Base-by-base conservation (phyloP, 2,888 invertebrate species). In the Eudasyphora cyanicolor region DNA sequence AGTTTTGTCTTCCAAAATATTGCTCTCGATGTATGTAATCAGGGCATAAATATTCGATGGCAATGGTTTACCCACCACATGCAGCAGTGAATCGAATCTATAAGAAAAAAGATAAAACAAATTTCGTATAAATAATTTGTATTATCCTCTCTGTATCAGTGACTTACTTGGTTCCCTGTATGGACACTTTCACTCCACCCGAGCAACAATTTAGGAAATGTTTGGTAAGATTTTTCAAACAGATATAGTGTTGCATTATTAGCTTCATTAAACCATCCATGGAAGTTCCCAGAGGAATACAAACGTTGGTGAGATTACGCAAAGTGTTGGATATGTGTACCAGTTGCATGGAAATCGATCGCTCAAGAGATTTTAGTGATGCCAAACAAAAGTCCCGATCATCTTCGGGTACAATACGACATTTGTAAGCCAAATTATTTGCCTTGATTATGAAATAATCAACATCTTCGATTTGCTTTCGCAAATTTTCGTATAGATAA, bases 241-340 rank as follows among this genome's bases (percentile, higher is more conserved):
- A 93, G 17, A 91, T 92, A 88, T 93, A 95, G 45, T 94, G 91
- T 76, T 92, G 92, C 54, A 93, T 93, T 14, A 94, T 88, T 82
- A 94, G 93, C 86, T 93, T 94, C 71, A 95, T 93, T 3, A 94
- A 89, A 2, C 91, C 90, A 86, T 95, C 95, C 82, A 93, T 93
- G 49, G 92, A 91, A 35, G 89, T 88, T 0, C 94, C 94, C n/a
- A 94, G 89, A 0, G 93, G 93, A 24, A 94, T 90, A 32, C 92
- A 91, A 7, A 93, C 91, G 82, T 93, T 93, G 14, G 93, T 92
- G 7, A 95, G 86, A 76, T 92, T 92, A 75, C 93, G 91, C 64
- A 94, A 88, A 10, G 93, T 92, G 51, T 93, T 93, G 1, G 94
- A 92, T 10, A 94, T 91, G 35, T 93, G 93, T 49, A 93, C 93